Conservation (phyloP, 2,113 vertebrate species). For the Cichladusa arquata region DNA sequence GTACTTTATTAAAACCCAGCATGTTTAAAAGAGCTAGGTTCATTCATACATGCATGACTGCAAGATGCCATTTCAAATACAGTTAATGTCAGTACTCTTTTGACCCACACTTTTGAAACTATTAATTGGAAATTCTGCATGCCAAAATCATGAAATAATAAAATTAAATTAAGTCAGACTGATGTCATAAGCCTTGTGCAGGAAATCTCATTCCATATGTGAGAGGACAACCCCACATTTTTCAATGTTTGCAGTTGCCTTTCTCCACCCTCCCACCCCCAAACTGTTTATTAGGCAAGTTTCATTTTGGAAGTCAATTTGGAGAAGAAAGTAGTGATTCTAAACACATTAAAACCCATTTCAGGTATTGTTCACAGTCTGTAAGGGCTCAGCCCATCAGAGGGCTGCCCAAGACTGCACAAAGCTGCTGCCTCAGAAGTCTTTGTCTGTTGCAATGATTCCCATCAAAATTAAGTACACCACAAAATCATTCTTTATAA, state of each 20-base stretch:
- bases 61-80: conserved; percentile 59
- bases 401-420: neutral
- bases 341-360: neutral
- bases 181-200: conserved; percentile 69
- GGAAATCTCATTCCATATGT: conserved; percentile 69
- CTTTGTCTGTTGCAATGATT: neutral
- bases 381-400: neutral
- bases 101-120: conserved; percentile 65
- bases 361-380: neutral
- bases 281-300: neutral
- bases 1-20: conserved; percentile 47
- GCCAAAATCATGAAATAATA: conserved; percentile 71
- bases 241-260: neutral
- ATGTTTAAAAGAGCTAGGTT: conserved; percentile 43
- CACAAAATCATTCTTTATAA: neutral
- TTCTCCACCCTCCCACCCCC: neutral
- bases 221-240: conserved; percentile 9
- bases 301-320: neutral
- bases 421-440: neutral
- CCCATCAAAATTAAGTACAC: neutral
- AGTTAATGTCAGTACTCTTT: conserved; percentile 35
- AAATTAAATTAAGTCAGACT: conserved; percentile 74
- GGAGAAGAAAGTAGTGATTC: neutral
- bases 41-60: conserved; percentile 47
- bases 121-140: conserved; percentile 76